A percentile compares a stretch with the other conserved stretches of the same genome.
These are phyloP conservation scores for Dicerorhinus sumatrensis DNA, from an alignment of 2,113 vertebrate species.

Conservation along the genomic window DNA sequence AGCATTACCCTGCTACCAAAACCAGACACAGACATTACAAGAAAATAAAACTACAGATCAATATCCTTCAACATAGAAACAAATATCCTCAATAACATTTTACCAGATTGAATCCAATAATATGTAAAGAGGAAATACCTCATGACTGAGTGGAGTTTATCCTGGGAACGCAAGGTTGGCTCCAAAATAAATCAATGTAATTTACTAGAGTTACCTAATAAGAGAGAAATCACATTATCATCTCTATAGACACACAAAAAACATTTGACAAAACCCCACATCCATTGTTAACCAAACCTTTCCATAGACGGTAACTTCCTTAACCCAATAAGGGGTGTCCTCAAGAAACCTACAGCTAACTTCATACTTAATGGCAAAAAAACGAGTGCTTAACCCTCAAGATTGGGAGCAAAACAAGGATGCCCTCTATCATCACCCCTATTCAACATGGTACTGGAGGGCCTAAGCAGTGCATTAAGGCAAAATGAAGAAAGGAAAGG, in stretches of 20 bases:
- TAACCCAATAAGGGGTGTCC: neutral
- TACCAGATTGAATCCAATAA: no score
- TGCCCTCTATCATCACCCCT: neutral
- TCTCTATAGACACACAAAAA: neutral
- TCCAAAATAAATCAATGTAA: neutral
- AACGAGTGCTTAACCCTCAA: no score
- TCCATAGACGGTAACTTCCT: neutral
- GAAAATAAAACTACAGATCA: neutral
- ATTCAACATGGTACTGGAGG: accelerated
- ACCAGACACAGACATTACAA: no score
- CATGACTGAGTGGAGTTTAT: neutral
- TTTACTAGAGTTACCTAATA: neutral
- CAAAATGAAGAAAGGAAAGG: accelerated
- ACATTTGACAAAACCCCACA: neutral
- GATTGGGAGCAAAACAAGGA: neutral
- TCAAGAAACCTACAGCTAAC: neutral
- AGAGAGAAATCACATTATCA: neutral
- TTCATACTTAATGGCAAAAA: neutral
- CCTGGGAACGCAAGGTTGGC: neutral
- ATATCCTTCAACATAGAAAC: neutral
- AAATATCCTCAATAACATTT: neutral
- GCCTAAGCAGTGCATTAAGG: neutral
- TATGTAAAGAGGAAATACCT: accelerated
- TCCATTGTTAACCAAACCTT: neutral
- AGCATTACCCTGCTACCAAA: neutral